Evolutionary conservation across 2,888 invertebrate genomes (phyloP), one percentile per base, ranked within the genome.

Genomic region (Drosophila leonis): DNA sequence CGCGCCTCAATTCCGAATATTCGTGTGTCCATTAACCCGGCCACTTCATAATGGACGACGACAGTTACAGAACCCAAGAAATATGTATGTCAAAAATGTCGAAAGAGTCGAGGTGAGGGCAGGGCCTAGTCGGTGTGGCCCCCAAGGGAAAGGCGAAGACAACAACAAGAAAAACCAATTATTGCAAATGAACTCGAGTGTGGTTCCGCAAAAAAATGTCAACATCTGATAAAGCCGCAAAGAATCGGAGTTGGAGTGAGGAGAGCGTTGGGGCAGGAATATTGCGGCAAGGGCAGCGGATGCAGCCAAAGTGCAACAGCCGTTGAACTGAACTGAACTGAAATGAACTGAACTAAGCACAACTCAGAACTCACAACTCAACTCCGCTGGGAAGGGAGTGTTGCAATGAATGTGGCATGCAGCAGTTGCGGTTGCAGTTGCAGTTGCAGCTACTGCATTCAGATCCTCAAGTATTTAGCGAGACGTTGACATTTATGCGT

Each of bases 121-220:
- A 20, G 24, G 8, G 62, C 29, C 15, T 46, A 27, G 57, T n/a
- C 57, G 35, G 27, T n/a, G 35, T 37, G 35, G 31, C 42, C 41
- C 42, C 41, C 49, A n/a, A 24, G 27, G 52, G 60, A 49, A 6
- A 51, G 46, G 76, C 65, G 59, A 72, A 77, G 75, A 71, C 77
- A 75, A 91, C 91, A 92, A 91, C 91, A 92, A 91, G 90, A 89
- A 91, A 91, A 91, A 91, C 86, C 92, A 91, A 91, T 91, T 91
- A 86, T 90, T 88, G 88, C 86, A 91, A 91, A 91, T 91, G 90
- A 92, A 91, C 87, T 92, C 90, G 89, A 91, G 85, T 92, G 92
- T 91, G 87, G 89, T 91, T 92, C 91, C 91, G 91, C 90, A 85
- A 90, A 79, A 79, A 52, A 77, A 60, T 59, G 59, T 59, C 59